Base-by-base conservation (phyloP, 1,140 invertebrate genomes). In the Onthophagus taurus region DNA sequence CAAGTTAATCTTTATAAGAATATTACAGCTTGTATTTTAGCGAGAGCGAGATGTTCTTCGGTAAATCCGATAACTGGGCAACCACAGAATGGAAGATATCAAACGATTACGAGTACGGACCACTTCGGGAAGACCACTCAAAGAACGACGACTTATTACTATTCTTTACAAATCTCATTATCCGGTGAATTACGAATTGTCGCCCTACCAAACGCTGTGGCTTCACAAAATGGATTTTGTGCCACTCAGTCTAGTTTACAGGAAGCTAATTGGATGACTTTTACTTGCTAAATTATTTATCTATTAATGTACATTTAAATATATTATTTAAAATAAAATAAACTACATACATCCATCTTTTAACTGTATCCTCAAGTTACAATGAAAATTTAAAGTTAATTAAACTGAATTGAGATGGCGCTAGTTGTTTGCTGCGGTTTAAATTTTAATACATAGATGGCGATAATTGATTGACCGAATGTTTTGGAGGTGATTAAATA, bases 1-100 rank as follows among this genome's bases (percentile, higher is more conserved):
- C 72, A 72, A 49, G 60, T 74, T 5, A 54, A 62, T 35, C 71
- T 71, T 50, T 73, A 63, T 48, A 72, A 67, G 24, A 75, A 75
- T 54, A 68, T 72, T 20, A 74, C 73, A 5, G 70, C 69, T 20
- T 75, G 72, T 55, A 66, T 75, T 44, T 55, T 75, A 9, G 71
- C 72, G 3, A 71, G 66, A 51, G 54, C 70, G 5, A 55, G 73
- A 46, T 74, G 72, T 58, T 63, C 68, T 39, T 57, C 56, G 2
- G 72, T 65, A 54, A 74, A 75, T 60, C 72, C 73, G 13, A 72
- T 75, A 37, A 72, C 71, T 0, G 72, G 72, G n/a, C 67, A 72
- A 44, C 55, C 65, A n/a, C 72, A 74, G 63, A 62, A 63, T 19
- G 66, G 68, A n/a, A 26, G 38, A 8, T 41, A 26, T 29, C 63